Base-by-base conservation (phyloP, 2,113 vertebrate genomes). In the Prunella himalayana region DNA sequence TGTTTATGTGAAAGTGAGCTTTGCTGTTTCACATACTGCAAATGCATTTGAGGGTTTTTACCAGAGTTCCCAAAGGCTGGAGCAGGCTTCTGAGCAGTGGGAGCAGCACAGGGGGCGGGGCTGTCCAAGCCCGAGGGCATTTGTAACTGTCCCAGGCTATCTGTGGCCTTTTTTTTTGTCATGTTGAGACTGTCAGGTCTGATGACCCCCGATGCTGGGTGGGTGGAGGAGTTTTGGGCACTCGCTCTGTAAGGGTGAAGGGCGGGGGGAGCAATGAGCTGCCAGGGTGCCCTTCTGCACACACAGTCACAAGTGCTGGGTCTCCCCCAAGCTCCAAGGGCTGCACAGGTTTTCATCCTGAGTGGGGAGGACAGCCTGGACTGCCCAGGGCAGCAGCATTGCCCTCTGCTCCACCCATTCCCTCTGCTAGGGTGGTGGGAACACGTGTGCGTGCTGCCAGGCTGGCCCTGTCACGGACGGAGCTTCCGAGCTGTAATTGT, bases 391-490 rank as follows among this genome's bases (percentile, higher is more conserved):
- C 56, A 75, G 66, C 53, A 28, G 44, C 1, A 1, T 21, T 61
- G 66, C 28, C 19, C 79, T 92, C 44, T 72, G 49, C 18, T 42
- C 11, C 42, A 2, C 3, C 28, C 1, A 1, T 76, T 56, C 65
- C 25, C 20, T 16, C 33, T 6, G 7, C n/a, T 42, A 8, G 76
- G 16, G 31, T 0, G 0, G 16, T 75, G 61, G 66, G 65, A 41
- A 20, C 20, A 4, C 0, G 3, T 0, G 6, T 63, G 33, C 18
- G 33, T 0, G 0, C 33, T 56, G 54, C 72, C 24, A 12, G 42
- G 35, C 68, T 77, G 68, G 15, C 57, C 35, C 2, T 1, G 11
- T 24, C 59, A 33, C 3, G 3, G 41, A 61, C 0, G 0, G 53
- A 83, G 56, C 64, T 80, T 56, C 54, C 31, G 1, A 0, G 45